Base-by-base conservation (phyloP, 2,888 invertebrate species). In the Chymomyza procnemis region DNA sequence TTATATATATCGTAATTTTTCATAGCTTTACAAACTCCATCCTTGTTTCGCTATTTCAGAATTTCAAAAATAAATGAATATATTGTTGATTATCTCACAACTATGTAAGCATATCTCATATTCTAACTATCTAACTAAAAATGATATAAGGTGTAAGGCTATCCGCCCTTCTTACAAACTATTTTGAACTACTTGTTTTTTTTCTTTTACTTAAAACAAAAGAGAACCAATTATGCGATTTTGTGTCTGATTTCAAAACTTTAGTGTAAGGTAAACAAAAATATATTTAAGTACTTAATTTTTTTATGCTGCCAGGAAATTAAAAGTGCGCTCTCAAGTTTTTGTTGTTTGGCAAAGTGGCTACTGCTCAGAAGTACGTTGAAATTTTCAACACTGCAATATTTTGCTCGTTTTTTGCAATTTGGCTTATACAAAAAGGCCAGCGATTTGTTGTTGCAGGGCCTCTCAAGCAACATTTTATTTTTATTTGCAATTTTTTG, bases 221-320 rank as follows among this genome's bases (percentile, higher is more conserved):
- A 78, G 58, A 48, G 57, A 66, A 57, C 65, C 75, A 80, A 83
- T 83, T 80, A 72, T 65, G 67, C 64, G 48, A 41, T 41, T 16
- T 47, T 48, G 12, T 30, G 60, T 48, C 21, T n/a, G n/a, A n/a
- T n/a, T n/a, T 41, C 55, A 62, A 64, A 65, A 59, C 58, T 66
- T 57, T 71, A 82, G 69, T 71, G 80, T 56, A 62, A 61, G 19
- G 59, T 14, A 61, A 60, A 64, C 34, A 41, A 41, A 41, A 41
- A 41, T 12, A 41, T 12, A 41, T 41, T 41, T 1, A 41, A 1
- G 0, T 12, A 41, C 12, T n/a, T n/a, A 41, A 41, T 12, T 41
- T 41, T 41, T 41, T 12, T 41, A 22, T 21, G 58, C 26, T 71
- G 56, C 54, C 59, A 30, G 58, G 5, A 61, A 67, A 59, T 72